Conservation (phyloP, 2,888 invertebrate genomes). For the Erebia palarica region DNA sequence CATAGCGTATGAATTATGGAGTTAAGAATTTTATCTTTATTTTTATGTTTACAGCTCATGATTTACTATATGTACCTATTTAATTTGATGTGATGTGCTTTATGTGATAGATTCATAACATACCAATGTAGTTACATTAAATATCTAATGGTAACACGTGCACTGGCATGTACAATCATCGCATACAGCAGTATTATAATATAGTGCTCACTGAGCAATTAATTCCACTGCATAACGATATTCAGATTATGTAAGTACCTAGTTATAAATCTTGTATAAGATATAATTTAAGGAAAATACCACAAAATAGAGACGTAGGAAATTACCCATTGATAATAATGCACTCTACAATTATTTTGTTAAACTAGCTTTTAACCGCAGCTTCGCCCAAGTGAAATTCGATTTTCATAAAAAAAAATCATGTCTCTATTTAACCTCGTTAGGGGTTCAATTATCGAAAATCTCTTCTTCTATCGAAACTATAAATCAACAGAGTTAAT, state of each 20-base stretch:
- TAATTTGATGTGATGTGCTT: not conserved
- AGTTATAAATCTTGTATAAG: constrained; percentile 2
- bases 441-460: no score
- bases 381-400: no score
- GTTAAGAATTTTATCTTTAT: not conserved
- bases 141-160: not conserved
- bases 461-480: no score
- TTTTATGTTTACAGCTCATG: not conserved
- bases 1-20: not conserved
- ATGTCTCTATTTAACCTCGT: no score
- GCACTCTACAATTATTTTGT: not conserved
- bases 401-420: no score
- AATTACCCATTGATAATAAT: not conserved
- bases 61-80: not conserved
- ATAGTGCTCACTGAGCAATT: constrained; percentile 3
- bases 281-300: constrained; percentile 17
- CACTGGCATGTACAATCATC: not conserved
- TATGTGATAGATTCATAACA: not conserved
- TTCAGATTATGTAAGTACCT: not conserved
- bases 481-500: no score
- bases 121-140: not conserved
- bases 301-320: not conserved
- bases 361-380: not conserved
- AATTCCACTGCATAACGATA: constrained; percentile 7
- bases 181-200: not conserved